Evolutionary conservation across 2,888 invertebrate genomes (phyloP), one percentile per base, ranked within the genome.

Genomic region (Melolontha melolontha): DNA sequence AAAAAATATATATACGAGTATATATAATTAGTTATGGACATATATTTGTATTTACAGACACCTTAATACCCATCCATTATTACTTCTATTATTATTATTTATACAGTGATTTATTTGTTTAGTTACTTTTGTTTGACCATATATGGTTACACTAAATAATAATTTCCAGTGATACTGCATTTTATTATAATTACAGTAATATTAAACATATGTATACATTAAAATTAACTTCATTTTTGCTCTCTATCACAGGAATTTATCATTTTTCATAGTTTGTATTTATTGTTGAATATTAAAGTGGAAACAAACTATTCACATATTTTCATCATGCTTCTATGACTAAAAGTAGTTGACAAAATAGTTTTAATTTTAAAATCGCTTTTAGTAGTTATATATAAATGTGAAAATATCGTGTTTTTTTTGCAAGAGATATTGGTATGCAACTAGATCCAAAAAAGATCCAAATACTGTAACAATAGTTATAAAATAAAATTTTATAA

Each of bases 131-230:
- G 39, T 47, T 62, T 62, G 59, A 62, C 59, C 59, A 62, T 62
- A 62, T 62, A 62, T 62, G 59, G 59, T 62, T 62, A 62, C 59
- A 42, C 29, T 47, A 57, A 57, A 57, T 57, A 57, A 57, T 57
- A 57, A 57, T 44, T 57, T 42, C 57, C 57, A 22, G 55, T 57
- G 57, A 57, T 57, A 27, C 17, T 57, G 42, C 29, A 42, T 12
- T 57, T n/a, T 34, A 57, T 57, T 42, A 52, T 27, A 57, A 29
- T 27, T 44, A 55, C 41, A 40, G 22, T 22, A 44, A 10, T 22
- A 49, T 49, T 17, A 22, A 17, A 17, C 17, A 17, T 22, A 49
- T 22, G 42, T 41, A 14, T 41, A 22, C 6, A 44, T 42, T 57
- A 34, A 57, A 42, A 57, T 42, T 12, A 42, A 55, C 41, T 14